Conservation (phyloP, 2,888 invertebrate genomes). For the Drosophila engyochracea region DNA sequence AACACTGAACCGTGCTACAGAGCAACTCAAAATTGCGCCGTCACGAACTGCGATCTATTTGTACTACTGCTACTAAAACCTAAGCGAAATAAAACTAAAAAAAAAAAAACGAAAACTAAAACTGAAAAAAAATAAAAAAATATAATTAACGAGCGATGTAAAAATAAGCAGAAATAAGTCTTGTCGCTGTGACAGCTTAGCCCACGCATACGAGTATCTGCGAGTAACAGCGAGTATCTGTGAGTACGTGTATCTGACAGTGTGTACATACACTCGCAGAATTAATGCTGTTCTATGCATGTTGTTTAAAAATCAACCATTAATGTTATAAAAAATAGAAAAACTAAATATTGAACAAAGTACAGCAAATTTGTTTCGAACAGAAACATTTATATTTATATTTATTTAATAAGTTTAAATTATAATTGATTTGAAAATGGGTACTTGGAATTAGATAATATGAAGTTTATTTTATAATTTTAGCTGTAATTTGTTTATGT, state of each 20-base stretch:
- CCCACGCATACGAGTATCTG: slow-evolving; percentile 61
- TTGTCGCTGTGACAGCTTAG: slow-evolving; percentile 79
- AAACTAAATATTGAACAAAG: background rate
- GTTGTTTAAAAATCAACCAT: background rate
- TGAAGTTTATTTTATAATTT: background rate
- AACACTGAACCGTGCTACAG: slow-evolving; percentile 37
- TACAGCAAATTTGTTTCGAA: no score
- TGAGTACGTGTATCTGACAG: slow-evolving; percentile 20
- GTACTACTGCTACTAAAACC: slow-evolving; percentile 14
- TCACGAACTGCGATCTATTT: slow-evolving; percentile 67
- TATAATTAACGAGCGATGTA: slow-evolving; percentile 65
- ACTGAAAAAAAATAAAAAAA: slow-evolving; percentile 15
- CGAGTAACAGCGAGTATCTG: slow-evolving; percentile 18
- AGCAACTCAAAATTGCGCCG: slow-evolving; percentile 55
- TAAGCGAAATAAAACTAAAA: slow-evolving; percentile 11
- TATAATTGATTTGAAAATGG: rapidly evolving
- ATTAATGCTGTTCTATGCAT: background rate
- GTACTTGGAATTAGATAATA: background rate
- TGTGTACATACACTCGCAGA: slow-evolving; percentile 7
- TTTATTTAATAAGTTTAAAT: background rate
- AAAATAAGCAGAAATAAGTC: slow-evolving; percentile 80
- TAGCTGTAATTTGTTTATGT: background rate
- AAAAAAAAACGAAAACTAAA: slow-evolving; percentile 4
- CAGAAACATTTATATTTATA: no score
- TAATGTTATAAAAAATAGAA: background rate